phyloP scores from a whole-genome alignment of 2,113 vertebrate genomes.

The Phalacrocorax aristotelis region DNA sequence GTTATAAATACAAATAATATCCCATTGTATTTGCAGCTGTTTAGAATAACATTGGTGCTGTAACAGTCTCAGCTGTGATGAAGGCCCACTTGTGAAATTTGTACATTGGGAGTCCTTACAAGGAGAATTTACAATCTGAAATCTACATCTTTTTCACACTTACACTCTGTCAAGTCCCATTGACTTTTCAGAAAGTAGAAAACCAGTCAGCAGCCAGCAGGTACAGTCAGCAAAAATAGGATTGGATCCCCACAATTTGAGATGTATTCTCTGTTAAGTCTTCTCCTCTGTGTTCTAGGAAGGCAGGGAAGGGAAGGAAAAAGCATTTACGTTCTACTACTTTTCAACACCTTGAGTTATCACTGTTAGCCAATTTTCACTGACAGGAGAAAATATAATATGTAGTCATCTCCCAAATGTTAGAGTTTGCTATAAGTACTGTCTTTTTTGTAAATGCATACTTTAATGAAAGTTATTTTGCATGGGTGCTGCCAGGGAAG shows the following conservation, averaged over 20 bases:
- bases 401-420: background rate
- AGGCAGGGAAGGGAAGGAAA: background rate
- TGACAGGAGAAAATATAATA: background rate
- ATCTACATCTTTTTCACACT: background rate
- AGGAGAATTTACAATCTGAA: background rate
- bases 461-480: conserved; percentile 8
- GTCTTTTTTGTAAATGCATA: background rate
- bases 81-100: background rate
- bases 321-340: background rate
- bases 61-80: background rate
- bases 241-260: background rate
- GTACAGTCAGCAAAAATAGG: background rate
- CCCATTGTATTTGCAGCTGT: background rate
- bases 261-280: background rate
- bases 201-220: no score
- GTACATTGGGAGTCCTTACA: background rate
- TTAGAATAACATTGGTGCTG: background rate
- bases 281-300: background rate
- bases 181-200: background rate
- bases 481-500: background rate
- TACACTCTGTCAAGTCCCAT: background rate
- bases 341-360: background rate
- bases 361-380: background rate
- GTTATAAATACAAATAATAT: background rate
- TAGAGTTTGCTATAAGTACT: background rate